Base-by-base conservation (phyloP, 1,140 invertebrate species). In the Hyles vespertilio region DNA sequence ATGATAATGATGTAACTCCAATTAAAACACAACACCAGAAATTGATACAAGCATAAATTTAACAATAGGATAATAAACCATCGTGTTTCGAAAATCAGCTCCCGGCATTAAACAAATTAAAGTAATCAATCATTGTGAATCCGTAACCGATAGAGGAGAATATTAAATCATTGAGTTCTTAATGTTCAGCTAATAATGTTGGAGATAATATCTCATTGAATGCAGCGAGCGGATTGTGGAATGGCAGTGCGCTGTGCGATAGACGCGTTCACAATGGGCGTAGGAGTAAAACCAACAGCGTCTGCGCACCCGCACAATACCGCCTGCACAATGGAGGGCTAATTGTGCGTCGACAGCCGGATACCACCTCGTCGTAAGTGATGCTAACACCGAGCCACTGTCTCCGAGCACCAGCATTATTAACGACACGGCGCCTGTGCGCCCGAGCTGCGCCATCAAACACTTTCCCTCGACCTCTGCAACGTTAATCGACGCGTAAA, bases 301-400 rank as follows among this genome's bases (percentile, higher is more conserved):
- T 79, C 75, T 74, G 72, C 72, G 74, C 74, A 70, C 64, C 40
- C 58, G 58, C 59, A 75, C 73, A 74, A 72, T 77, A 58, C 66
- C 53, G 47, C 47, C 48, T 47, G 55, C 65, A 86, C 83, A 86
- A 84, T 84, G 64, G 76, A 58, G 53, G 53, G 71, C 79, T 87
- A 84, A 87, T 87, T 87, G 81, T 84, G 69, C 78, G 78, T 73
- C 79, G 81, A 87, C 84, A 82, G 69, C 62, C 70, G 64, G 61
- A 72, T 58, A 63, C 61, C 60, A 67, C 48, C 63, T 63, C 64
- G 36, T 5, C 36, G 36, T 5, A 0, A 69, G 64, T 75, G 65
- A 65, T 65, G 56, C 56, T 40, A 54, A 51, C 52, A 57, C 32
- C 46, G 52, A 61, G 60, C 63, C 12, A 56, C 11, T 10, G 22